A percentile compares a stretch with the other conserved stretches of the same genome.
These are phyloP conservation scores for Herpetotheres cachinnans DNA, from an alignment of 2,113 vertebrate genomes.

Conservation along the genomic window DNA sequence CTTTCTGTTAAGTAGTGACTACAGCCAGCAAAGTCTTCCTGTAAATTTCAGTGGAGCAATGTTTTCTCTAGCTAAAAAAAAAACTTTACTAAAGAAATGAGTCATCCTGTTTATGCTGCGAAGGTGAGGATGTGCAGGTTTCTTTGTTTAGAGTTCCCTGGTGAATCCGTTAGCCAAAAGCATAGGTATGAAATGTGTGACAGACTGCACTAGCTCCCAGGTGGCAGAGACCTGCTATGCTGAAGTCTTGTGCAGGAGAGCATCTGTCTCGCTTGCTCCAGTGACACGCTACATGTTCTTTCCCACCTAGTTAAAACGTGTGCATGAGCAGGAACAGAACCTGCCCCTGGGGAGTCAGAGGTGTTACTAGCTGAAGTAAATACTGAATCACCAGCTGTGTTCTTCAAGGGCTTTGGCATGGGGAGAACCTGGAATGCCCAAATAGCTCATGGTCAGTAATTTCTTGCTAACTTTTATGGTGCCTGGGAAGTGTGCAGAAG, in stretches of 20 bases:
- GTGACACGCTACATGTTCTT: background rate
- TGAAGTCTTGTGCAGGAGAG: background rate
- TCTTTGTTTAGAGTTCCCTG: background rate
- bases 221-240: background rate
- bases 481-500: background rate
- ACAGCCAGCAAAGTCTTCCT: background rate
- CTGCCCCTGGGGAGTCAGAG: background rate
- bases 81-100: background rate
- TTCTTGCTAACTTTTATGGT: background rate
- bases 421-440: background rate
- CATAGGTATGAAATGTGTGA: background rate
- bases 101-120: background rate
- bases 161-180: background rate
- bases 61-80: background rate
- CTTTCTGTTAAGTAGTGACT: background rate
- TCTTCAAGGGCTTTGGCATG: background rate
- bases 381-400: background rate
- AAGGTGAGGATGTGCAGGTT: background rate
- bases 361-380: background rate
- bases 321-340: background rate
- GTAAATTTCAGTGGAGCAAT: background rate
- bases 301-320: background rate
- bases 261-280: background rate
- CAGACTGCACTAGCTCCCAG: background rate
- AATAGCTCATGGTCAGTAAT: background rate